Evolutionary conservation across 2,888 invertebrate genomes (phyloP), one percentile per base, ranked within the genome.

Genomic region (Sphecodes monilicornis): DNA sequence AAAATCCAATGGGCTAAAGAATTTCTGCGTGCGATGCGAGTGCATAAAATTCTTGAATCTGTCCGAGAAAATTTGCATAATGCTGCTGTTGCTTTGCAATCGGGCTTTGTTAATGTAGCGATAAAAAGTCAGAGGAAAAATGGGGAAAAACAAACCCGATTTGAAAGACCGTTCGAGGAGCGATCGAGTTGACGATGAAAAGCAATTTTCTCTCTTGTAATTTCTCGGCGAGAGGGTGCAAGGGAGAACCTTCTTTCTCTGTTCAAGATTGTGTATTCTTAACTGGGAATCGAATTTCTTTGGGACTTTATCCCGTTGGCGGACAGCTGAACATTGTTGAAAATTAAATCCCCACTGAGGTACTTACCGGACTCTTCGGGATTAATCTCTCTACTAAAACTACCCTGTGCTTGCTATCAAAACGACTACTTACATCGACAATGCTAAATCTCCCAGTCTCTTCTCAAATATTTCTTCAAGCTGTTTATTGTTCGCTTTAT

Each of bases 131-230:
- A 54, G 29, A 6, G 71, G 32, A 22, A 22, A 46, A 46, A 60
- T 54, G 50, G 57, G 26, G 22, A 29, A 2, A 57, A 84, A 82
- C 32, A 36, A 69, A 71, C 57, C 36, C 43, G 64, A 66, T 26
- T 36, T 29, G 60, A 74, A 69, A 82, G 68, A 68, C 39, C 50
- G 68, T 82, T 82, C 60, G 72, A 69, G 50, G 69, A 82, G 83
- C 41, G 76, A 73, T 76, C 69, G 72, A 76, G 83, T 69, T 43
- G 50, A 64, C 70, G n/a, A 16, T 32, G 22, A 32, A 16, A 39
- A 77, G 83, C 72, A 82, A 84, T 84, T 82, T 84, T 41, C 69
- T 41, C 68, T 46, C 32, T 1, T 60, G 76, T 82, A 82, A 84
- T 84, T 82, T 69, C 60, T 70, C 50, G 83, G 72, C 29, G 73